Base-by-base conservation (phyloP, 2,113 vertebrate species). In the Felis chaus region DNA sequence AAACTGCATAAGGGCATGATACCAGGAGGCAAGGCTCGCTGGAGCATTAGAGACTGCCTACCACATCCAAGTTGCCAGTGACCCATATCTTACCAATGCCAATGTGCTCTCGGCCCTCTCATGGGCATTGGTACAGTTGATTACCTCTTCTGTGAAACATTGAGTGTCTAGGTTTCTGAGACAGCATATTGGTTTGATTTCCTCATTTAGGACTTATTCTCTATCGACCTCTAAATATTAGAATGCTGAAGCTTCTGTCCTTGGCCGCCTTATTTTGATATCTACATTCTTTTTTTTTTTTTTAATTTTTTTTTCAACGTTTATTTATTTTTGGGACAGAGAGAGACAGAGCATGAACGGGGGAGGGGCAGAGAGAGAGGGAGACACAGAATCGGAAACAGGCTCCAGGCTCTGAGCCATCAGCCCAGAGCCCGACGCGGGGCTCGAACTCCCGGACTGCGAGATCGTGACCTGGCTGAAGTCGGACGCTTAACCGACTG, bases 201-300 rank as follows among this genome's bases (percentile, higher is more conserved):
- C 41, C 80, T 94, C 48, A 74, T 39, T 25, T 53, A 63, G 48
- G 23, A 66, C 4, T 82, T 41, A 29, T 93, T 81, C 68, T 95
- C 55, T 69, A 33, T 11, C 93, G 53, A 97, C 33, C 71, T 96
- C 48, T 86, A 91, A 81, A 78, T 89, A 63, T 71, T 78, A 66
- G 36, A 80, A 48, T 33, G 8, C n/a, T 80, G 33, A 86, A 92
- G 80, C 9, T 29, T 93, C 50, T 93, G 45, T 61, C 36, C 31
- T 92, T 91, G 74, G 63, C 45, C n/a, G 23, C 87, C 45, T 84
- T 55, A 86, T 86, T 65, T 96, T 41, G 27, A 65, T 65, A 53
- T 31, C 68, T 66, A 16, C 4, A 61, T 63, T 76, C 45, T 69
- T 74, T n/a, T n/a, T n/a, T n/a, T n/a, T n/a, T n/a, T n/a, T n/a